Conservation (phyloP, 2,797 vertebrate genomes). For the Salmo trutta region DNA sequence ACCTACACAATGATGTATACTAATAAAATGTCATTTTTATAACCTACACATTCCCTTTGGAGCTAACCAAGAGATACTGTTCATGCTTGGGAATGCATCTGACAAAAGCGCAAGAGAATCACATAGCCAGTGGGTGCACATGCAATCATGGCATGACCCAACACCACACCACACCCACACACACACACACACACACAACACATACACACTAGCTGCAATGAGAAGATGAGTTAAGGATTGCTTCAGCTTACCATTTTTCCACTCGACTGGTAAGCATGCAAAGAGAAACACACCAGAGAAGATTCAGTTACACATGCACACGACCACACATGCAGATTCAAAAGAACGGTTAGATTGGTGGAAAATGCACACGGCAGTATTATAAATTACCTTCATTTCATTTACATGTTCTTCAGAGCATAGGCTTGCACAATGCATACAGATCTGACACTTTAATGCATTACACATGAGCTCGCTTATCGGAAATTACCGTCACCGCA, state of each 20-base stretch:
- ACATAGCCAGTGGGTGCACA: constrained; percentile 36
- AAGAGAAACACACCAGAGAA: constrained; percentile 46
- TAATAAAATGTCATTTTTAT: no score
- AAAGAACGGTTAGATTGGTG: constrained; percentile 62
- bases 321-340: constrained; percentile 68
- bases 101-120: constrained; percentile 40
- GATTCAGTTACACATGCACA: constrained; percentile 80
- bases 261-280: constrained; percentile 91
- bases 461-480: constrained; percentile 48
- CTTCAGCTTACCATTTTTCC: constrained; percentile 97
- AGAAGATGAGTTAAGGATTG: constrained; percentile 60
- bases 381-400: constrained; percentile 52
- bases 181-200: constrained; percentile 38
- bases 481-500: constrained; percentile 59
- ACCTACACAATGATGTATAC: constrained; percentile 1
- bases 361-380: constrained; percentile 46
- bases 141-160: constrained; percentile 48
- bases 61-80: neutral
- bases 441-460: constrained; percentile 48
- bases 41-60: neutral
- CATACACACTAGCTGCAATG: constrained; percentile 34
- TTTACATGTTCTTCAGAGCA: constrained; percentile 59
- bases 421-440: constrained; percentile 45
- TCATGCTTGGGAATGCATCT: constrained; percentile 55
- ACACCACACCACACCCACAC: constrained; percentile 13